Conservation (phyloP, 2,113 vertebrate genomes). For the Rhegmatorhina hoffmannsi region DNA sequence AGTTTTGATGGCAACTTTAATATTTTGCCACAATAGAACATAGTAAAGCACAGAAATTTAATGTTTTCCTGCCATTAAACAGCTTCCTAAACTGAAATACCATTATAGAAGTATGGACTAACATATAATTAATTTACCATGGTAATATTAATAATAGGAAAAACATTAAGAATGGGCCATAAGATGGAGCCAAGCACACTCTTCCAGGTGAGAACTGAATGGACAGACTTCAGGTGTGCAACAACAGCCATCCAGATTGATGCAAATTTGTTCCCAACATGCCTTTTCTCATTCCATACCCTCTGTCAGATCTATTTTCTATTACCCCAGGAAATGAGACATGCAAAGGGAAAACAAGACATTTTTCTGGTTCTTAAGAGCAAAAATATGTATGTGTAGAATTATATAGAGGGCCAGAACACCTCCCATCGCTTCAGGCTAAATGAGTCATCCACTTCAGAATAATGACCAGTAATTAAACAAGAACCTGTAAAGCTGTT, state of each 20-base stretch:
- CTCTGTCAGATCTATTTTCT: background rate
- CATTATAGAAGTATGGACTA: rapidly evolving
- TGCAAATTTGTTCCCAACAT: background rate
- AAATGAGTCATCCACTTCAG: slow-evolving; percentile 37
- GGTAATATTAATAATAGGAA: background rate
- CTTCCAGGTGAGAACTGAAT: background rate
- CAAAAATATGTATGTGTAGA: background rate
- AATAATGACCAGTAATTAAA: slow-evolving; percentile 42
- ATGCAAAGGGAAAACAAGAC: background rate
- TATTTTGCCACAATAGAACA: background rate
- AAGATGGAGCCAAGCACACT: background rate
- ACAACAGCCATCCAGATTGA: rapidly evolving
- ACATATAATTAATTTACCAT: background rate
- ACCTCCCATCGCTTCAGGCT: background rate
- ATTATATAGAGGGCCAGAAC: background rate
- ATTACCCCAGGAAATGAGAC: background rate
- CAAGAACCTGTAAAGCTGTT: background rate
- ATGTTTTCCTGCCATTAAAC: background rate
- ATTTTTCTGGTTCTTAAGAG: background rate
- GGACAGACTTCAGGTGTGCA: background rate
- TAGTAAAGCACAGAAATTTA: background rate
- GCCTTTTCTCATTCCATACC: background rate
- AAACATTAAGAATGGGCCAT: background rate
- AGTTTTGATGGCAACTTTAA: background rate
- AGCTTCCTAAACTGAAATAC: background rate